phyloP scores from a whole-genome alignment of 2,797 vertebrate species.

The Anas flavirostris region DNA sequence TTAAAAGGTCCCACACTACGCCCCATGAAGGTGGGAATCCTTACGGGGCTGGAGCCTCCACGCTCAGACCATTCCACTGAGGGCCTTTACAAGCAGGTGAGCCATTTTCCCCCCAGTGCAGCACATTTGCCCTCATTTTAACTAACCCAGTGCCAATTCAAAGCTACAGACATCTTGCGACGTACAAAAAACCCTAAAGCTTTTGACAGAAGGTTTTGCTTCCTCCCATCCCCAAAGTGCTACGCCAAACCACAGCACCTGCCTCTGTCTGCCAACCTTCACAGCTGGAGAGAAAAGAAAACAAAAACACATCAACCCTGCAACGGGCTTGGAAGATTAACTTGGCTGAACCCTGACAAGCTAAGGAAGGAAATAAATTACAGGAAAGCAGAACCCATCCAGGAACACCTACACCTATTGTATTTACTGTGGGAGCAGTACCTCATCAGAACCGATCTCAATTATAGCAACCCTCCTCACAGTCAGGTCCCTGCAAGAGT shows the following conservation, averaged over 20 bases:
- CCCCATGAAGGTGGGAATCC: background rate
- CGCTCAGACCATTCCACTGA: rapidly evolving
- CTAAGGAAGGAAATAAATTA: background rate
- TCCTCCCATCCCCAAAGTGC: background rate
- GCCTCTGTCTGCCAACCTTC: background rate
- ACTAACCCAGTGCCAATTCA: background rate
- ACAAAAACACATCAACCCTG: rapidly evolving
- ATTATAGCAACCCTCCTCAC: background rate
- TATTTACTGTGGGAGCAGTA: background rate
- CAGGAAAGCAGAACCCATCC: background rate
- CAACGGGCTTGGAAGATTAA: background rate
- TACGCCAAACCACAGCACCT: background rate
- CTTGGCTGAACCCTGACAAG: background rate
- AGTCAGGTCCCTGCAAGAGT: background rate
- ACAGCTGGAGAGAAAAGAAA: no score
- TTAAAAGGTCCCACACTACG: background rate
- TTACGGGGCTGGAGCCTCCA: background rate
- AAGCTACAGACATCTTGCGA: background rate
- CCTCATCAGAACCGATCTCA: background rate
- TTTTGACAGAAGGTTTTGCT: background rate
- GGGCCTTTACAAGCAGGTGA: background rate
- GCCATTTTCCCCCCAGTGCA: rapidly evolving
- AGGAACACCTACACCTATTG: background rate
- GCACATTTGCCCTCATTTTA: rapidly evolving
- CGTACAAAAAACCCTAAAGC: background rate